Evolutionary conservation across 2,888 invertebrate genomes (phyloP), one percentile per base, ranked within the genome.

Genomic region (Drosophila diplacantha): DNA sequence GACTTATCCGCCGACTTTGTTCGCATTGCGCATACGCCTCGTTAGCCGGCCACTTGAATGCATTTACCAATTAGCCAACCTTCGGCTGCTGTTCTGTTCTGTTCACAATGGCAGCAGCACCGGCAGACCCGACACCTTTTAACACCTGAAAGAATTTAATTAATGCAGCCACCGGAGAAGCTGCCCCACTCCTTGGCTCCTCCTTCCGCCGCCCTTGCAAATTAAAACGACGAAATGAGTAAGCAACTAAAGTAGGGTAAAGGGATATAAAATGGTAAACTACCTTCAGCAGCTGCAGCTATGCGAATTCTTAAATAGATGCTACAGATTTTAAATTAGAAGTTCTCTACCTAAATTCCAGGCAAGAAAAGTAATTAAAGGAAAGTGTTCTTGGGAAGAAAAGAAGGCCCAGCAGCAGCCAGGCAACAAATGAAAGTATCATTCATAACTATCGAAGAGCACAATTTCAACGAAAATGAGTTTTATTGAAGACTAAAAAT

Each of bases 131-230:
- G 60, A 58, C 71, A 72, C 81, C 67, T 70, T 81, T 75, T 64
- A 79, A 60, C 66, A 55, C 63, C 66, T 74, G 71, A 47, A 74
- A 67, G 76, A 80, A 78, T 82, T 80, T 82, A 78, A 78, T 78
- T 82, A 78, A 80, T 78, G 81, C 83, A 68, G 58, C 59, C 31
- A 58, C 35, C 43, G 24, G 58, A 58, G 58, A n/a, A 18, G 35
- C 41, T 35, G 8, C 8, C 34, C 35, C 4, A n/a, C 26, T 3
- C 35, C 29, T 29, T 3, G 3, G 6, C 8, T 3, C 3, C 34
- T n/a, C 34, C 34, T 34, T 9, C 14, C 3, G n/a, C 6, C 2
- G 9, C 16, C 12, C 29, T 26, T 9, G 39, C 50, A 60, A 60
- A 60, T 60, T 62, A 60, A 62, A 62, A 50, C 34, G 12, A 26